Evolutionary conservation across 2,797 vertebrate genomes (phyloP), one percentile per base, ranked within the genome.

Genomic region (Lithobates pipiens): DNA sequence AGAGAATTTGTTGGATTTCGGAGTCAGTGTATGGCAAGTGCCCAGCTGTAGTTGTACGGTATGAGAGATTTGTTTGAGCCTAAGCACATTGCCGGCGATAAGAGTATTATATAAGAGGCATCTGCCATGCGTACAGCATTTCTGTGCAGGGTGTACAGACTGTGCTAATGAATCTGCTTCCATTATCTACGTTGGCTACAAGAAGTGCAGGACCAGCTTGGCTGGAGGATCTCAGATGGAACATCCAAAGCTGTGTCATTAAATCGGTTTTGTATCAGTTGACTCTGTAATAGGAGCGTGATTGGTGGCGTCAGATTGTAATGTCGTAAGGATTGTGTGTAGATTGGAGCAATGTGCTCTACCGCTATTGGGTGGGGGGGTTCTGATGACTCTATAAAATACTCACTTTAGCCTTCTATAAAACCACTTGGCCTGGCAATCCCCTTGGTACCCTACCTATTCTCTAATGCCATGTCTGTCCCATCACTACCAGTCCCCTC

Each of bases 401-500:
- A 36, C 57, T 50, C 21, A 75, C 13, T 70, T 27, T 5, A 39
- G 10, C 85, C 65, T 46, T 73, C 8, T 67, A 21, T 54, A 27
- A 16, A 25, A 54, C 29, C 1, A 50, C 34, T 39, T 74, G 74
- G 80, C 68, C 77, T 80, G 76, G 29, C n/a, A 69, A 16, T 61
- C 54, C 34, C 75, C 75, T 34, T 36, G 67, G 13, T 44, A 42
- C 34, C 32, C 39, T 61, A 67, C 21, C 68, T 61, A 69, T 73
- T 25, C 61, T 54, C 21, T 4, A 67, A 80, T 61, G 44, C 83
- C 83, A 44, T 54, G n/a, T 74, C 36, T 74, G 54, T 82, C 21
- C 72, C 50, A 50, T 73, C 57, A 44, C 34, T 44, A 7, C n/a
- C 83, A 71, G 36, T 70, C 80, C 79, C 80, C 71, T 86, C 77